A percentile compares a stretch with the other conserved stretches of the same genome.
These are phyloP conservation scores for Helicolenus hilgendorfi DNA, from an alignment of 2,797 vertebrate genomes.

Conservation along the genomic window DNA sequence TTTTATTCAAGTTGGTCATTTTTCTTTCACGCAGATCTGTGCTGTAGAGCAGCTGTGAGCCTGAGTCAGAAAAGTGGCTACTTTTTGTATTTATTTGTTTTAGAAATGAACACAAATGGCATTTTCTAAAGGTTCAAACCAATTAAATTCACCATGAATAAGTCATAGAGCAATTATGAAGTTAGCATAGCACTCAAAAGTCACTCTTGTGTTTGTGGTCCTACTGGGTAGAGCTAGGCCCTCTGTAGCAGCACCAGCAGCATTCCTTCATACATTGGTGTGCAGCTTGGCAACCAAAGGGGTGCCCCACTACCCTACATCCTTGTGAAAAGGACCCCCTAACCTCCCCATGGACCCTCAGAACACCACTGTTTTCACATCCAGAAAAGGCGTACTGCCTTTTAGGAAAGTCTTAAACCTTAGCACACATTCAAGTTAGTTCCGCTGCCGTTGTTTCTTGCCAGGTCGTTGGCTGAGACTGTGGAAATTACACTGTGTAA, in stretches of 20 bases:
- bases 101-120: neutral
- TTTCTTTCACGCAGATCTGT: neutral
- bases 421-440: slow-evolving; percentile 27
- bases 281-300: slow-evolving; percentile 86
- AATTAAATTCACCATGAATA: slow-evolving; percentile 33
- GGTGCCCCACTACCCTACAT: slow-evolving; percentile 88
- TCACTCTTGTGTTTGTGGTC: slow-evolving; percentile 15
- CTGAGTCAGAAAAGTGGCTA: neutral
- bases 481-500: slow-evolving; percentile 39
- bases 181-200: neutral
- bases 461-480: slow-evolving; percentile 27
- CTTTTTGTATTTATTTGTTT: neutral
- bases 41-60: neutral
- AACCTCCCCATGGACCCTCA: slow-evolving; percentile 2
- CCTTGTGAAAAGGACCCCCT: slow-evolving; percentile 60
- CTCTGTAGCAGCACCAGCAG: slow-evolving; percentile 65
- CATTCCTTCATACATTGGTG: slow-evolving; percentile 78
- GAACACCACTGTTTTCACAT: slow-evolving; percentile 59
- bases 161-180: slow-evolving; percentile 22
- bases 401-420: slow-evolving; percentile 44
- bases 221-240: slow-evolving; percentile 6
- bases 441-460: neutral
- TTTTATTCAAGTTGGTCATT: neutral
- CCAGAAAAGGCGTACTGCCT: slow-evolving; percentile 20
- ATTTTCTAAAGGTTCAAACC: neutral